Evolutionary conservation across 1,140 invertebrate species (phyloP).

Genomic region (Zaprionus camerounensis): DNA sequence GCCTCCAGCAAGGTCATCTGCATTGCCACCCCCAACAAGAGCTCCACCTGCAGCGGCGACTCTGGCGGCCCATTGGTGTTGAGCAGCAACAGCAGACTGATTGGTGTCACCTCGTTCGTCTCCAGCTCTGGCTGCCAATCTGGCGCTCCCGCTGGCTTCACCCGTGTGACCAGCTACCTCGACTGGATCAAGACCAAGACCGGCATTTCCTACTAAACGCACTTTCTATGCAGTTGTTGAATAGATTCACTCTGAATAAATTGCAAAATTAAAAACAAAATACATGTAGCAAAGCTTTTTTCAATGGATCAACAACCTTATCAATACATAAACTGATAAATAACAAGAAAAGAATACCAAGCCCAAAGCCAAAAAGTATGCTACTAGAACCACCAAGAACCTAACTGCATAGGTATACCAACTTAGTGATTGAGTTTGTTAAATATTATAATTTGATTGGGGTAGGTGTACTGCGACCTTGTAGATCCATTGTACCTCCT

Average conservation of each 20-base stretch:
- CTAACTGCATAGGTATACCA: too few relatives aligned
- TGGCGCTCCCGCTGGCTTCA: conserved; percentile 85
- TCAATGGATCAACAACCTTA: not conserved
- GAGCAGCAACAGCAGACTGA: conserved; percentile 64
- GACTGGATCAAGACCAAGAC: conserved; percentile 84
- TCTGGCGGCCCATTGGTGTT: conserved; percentile 86
- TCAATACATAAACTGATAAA: not conserved
- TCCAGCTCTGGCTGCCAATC: conserved; percentile 62
- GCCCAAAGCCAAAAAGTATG: not conserved
- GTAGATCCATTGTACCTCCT: too few relatives aligned
- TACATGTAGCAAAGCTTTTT: too few relatives aligned
- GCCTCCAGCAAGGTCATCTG: conserved; percentile 46
- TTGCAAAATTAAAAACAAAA: conserved; percentile 1
- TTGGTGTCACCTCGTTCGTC: conserved; percentile 85
- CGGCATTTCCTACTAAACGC: conserved; percentile 49
- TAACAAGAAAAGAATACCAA: not conserved
- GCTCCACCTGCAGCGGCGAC: conserved; percentile 85
- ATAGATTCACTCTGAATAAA: conserved; percentile 28
- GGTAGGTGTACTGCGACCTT: too few relatives aligned
- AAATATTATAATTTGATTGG: too few relatives aligned
- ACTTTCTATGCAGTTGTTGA: conserved; percentile 13
- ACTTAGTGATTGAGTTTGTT: too few relatives aligned
- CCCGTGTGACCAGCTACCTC: conserved; percentile 85
- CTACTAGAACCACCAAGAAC: not conserved
- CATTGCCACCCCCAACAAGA: conserved; percentile 53